phyloP scores from a whole-genome alignment of 2,797 vertebrate genomes.

The Steatocranus sp. region DNA sequence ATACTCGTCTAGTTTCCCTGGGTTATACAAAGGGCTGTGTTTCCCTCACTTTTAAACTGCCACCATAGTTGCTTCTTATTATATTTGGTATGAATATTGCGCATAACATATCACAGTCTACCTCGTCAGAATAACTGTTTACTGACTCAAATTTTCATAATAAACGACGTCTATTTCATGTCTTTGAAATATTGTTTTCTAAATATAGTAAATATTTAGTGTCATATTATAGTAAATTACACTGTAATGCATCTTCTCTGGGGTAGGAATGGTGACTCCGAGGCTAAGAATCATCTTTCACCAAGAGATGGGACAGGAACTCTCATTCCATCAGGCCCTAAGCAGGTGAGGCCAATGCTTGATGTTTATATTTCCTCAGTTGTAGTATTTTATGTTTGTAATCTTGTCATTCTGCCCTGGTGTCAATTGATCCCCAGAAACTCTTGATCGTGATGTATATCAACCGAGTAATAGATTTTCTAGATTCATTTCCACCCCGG shows the following conservation, averaged over 20 bases:
- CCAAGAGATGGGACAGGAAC: slow-evolving; percentile 65
- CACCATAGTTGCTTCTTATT: not conserved
- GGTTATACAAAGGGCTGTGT: rapidly evolving
- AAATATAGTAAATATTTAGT: not conserved
- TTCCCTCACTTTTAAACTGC: not conserved
- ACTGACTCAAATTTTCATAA: not conserved
- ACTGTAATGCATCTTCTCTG: not conserved
- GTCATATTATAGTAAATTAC: not conserved
- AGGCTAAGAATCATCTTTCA: slow-evolving; percentile 72
- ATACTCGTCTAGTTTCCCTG: not conserved
- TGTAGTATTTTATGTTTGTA: not conserved
- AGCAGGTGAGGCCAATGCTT: slow-evolving; percentile 66
- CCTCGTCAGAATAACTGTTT: not conserved
- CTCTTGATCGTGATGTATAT: not conserved
- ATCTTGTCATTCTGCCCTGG: not conserved
- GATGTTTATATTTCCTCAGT: not conserved
- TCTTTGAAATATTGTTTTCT: not conserved
- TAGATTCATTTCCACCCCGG: not conserved
- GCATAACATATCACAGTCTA: not conserved
- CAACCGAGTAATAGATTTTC: not conserved
- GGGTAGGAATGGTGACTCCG: slow-evolving; percentile 72
- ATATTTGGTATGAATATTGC: not conserved
- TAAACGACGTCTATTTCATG: not conserved
- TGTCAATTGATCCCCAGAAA: not conserved
- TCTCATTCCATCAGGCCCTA: slow-evolving; percentile 64